Evolutionary conservation across 2,113 vertebrate genomes (phyloP), one percentile per base, ranked within the genome.

Genomic region (Dasyornis broadbenti): DNA sequence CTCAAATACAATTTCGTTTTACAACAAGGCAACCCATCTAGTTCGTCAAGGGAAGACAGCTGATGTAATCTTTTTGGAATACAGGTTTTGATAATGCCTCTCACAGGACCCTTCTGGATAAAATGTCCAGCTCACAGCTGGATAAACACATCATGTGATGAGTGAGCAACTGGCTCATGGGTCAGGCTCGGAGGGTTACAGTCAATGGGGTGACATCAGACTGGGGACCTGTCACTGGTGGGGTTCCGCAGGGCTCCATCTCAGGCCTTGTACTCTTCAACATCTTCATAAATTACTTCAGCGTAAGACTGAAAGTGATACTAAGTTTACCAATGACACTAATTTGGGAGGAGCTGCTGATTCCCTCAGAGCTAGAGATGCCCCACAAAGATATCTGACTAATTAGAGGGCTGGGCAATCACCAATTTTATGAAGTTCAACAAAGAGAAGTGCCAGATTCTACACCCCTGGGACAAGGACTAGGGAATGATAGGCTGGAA

Each of bases 151-250:
- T 18, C 6, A 40, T 24, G 10, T 0, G 8, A 47, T 49, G 24
- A 5, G 9, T 40, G 35, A 71, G 49, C 11, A 64, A 5, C 35
- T 31, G 57, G 11, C 20, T 63, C 20, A 30, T 0, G 2, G 4
- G 16, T n/a, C 0, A 0, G 21, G 9, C 13, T 26, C 9, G 39
- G 33, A 40, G 16, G 13, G 3, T 40, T 49, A 56, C 9, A 35
- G 1, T 21, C 3, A 42, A 54, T 35, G 24, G 9, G 6, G 16
- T 21, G 30, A 47, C 30, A 31, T 31, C 3, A 35, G 24, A 6
- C 2, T 35, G 20, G 7, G 11, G 20, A 21, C 30, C n/a, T 71
- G 16, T 5, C 20, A 54, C 40, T 26, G 21, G 19, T 49, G 21
- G 30, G 9, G 4, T 18, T 79, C 49, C 9, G 3, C 26, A 42